Evolutionary conservation across 2,888 invertebrate species (phyloP), one percentile per base, ranked within the genome.

Genomic region (Ptilodon capucinus): DNA sequence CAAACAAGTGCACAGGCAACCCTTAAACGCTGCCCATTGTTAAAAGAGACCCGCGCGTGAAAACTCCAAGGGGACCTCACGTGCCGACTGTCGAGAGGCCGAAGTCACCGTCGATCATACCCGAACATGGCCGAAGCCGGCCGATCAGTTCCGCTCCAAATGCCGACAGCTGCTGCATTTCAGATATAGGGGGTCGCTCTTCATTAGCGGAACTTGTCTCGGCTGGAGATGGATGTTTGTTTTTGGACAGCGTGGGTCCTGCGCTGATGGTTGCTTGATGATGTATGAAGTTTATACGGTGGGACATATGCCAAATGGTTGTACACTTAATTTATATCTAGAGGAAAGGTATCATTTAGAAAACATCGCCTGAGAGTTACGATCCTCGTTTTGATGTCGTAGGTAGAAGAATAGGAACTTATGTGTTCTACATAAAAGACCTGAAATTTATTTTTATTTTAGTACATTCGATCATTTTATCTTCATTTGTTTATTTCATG

Each of bases 171-270:
- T 91, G 91, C 87, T 86, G 79, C 73, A 73, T 86, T 90, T 90
- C 89, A 84, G 86, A 86, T 71, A 75, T 81, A 74, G 84, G 86
- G n/a, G 89, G 85, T 77, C 76, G 78, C 82, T 88, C 86, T 90
- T 91, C 90, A 90, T 91, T 91, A 91, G 86, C 79, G 78, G 74
- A 85, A 84, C 90, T 91, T 90, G 90, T 91, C 90, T 88, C 80
- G 68, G 62, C 75, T 70, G 51, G 83, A 90, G 89, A 90, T 90
- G 81, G 89, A 90, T 91, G 90, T 90, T 90, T 88, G 87, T 90
- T 89, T 87, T 86, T 81, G 86, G 85, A 82, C 83, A 81, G 80
- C 81, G 79, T 75, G 82, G 75, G 79, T 64, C 63, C 57, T 59
- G 66, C 64, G 73, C 79, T 81, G 84, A 87, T 89, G 86, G 86